Evolutionary conservation across 1,140 invertebrate species (phyloP).

Genomic region (Polypedilum pembai): DNA sequence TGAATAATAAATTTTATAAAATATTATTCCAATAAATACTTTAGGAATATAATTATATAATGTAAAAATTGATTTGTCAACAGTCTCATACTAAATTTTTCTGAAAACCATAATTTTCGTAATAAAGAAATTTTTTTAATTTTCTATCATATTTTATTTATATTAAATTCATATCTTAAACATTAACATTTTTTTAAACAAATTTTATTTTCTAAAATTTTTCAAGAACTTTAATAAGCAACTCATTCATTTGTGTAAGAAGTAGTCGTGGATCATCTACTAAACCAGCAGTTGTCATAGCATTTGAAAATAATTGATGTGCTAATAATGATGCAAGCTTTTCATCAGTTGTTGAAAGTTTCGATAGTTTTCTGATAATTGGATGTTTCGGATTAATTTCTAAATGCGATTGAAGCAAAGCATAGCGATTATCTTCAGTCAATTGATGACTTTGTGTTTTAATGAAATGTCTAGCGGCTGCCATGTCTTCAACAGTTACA

Average conservation of each 20-base stretch:
- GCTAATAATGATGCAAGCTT: slow-evolving; percentile 76
- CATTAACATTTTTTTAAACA: no score
- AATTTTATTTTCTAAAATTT: slow-evolving; percentile 51
- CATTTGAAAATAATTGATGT: slow-evolving; percentile 87
- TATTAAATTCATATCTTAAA: no score
- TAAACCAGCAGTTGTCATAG: slow-evolving; percentile 91
- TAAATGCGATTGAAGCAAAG: slow-evolving; percentile 79
- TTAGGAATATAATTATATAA: no score
- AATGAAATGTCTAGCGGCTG: slow-evolving; percentile 88
- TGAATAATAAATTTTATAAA: no score
- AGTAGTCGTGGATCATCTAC: slow-evolving; percentile 83
- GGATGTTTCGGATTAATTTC: slow-evolving; percentile 92
- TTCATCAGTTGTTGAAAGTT: slow-evolving; percentile 63
- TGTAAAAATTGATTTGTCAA: no score
- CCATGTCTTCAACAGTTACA: slow-evolving; percentile 92
- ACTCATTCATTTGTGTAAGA: slow-evolving; percentile 75
- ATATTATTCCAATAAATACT: no score
- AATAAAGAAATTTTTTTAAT: no score
- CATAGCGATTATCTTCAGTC: slow-evolving; percentile 76
- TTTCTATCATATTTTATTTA: no score
- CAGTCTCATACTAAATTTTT: no score
- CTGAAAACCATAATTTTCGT: no score
- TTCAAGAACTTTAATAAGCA: slow-evolving; percentile 76
- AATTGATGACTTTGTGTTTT: slow-evolving; percentile 78
- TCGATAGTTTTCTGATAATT: slow-evolving; percentile 81